Evolutionary conservation across 2,113 vertebrate species (phyloP), one percentile per base, ranked within the genome.

Genomic region (Periophthalmus modestus): DNA sequence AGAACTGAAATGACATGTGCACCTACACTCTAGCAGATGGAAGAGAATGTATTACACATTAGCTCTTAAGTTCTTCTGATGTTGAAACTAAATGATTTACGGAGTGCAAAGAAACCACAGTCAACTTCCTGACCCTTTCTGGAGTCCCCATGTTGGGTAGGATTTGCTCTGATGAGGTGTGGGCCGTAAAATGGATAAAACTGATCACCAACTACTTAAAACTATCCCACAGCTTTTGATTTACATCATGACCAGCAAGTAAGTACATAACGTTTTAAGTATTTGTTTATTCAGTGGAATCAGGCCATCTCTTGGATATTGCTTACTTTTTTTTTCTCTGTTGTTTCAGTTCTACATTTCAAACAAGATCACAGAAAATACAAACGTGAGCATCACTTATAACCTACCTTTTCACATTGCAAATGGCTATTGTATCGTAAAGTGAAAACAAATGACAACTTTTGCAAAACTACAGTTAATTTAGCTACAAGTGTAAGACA

Each of bases 111-210:
- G 76, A 66, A 74, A 71, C 58, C 12, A 2, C 19, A 46, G 67
- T 68, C 7, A 74, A 70, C 75, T 46, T 52, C 16, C 55, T 69
- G 74, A 74, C 46, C 74, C 6, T 21, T 0, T 57, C 67, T 77
- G 47, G 67, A 67, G 72, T 13, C 39, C 14, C 7, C 14, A 34
- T 63, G 21, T 47, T 85, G 82, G 78, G 81, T 46, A 3, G 11
- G n/a, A 63, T 39, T 50, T 12, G 2, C 43, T 0, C 77, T 78
- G 68, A 88, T 83, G 73, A 88, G 74, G 81, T 82, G 84, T 78
- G 57, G 21, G 54, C 69, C 57, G 75, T 83, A 85, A 85, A 82
- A 80, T 5, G 57, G 63, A 76, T 57, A 58, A 72, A 78, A 62
- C 71, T 73, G 66, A 68, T 74, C 59, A 57, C 65, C 62, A 39